A percentile compares a stretch with the other conserved stretches of the same genome.
These are phyloP conservation scores for Aphrophora alni DNA, from an alignment of 2,888 invertebrate genomes.

Conservation along the genomic window DNA sequence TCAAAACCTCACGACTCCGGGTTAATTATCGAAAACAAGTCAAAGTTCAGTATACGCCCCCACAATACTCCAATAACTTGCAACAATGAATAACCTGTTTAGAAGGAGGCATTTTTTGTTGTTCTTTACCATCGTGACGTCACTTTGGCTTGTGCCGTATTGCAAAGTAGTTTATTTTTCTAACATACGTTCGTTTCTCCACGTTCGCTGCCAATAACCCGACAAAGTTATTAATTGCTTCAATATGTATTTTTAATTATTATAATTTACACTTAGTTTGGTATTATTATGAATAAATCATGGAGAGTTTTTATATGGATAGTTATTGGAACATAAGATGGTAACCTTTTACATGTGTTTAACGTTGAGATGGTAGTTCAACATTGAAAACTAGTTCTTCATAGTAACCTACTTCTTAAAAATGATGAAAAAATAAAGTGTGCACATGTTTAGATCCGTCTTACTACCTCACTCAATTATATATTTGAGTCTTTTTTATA, in stretches of 20 bases:
- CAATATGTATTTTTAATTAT: neutral
- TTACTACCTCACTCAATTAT: too few species aligned
- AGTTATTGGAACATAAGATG: too few species aligned
- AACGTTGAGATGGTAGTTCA: too few species aligned
- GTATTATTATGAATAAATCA: neutral
- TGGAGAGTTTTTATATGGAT: neutral
- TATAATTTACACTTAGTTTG: neutral
- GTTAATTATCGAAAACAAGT: neutral
- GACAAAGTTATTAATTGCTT: neutral
- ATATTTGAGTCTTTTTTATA: too few species aligned
- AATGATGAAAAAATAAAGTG: too few species aligned
- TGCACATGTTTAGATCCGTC: too few species aligned
- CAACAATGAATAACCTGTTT: slow-evolving; percentile 5
- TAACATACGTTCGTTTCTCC: neutral
- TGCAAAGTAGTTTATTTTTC: neutral
- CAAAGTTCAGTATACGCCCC: neutral
- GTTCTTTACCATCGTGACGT: too few species aligned
- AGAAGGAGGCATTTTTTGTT: neutral
- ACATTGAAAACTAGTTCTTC: too few species aligned
- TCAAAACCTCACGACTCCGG: neutral
- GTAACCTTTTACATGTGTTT: too few species aligned
- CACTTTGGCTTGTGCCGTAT: neutral
- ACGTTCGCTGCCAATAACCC: neutral
- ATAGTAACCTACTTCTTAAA: too few species aligned
- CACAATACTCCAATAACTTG: slow-evolving; percentile 4